Conservation (phyloP, 2,888 invertebrate species). For the Subacronicta megacephala region DNA sequence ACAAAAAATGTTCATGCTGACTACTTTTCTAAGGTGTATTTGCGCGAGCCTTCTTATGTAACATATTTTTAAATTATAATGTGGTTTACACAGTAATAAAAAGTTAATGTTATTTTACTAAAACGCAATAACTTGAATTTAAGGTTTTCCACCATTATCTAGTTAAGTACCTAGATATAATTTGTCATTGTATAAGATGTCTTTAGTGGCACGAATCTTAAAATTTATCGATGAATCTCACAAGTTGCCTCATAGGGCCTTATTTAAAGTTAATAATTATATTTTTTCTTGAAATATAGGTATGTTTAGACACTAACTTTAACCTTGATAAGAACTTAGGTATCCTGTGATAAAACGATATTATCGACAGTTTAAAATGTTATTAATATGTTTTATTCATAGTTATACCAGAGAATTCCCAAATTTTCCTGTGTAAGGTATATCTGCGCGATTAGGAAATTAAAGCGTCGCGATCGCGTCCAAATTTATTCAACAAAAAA, state of each 20-base stretch:
- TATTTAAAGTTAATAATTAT: constrained; percentile 20
- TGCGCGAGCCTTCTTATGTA: constrained; percentile 16
- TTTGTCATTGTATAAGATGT: background rate
- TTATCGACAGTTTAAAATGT: constrained; percentile 29
- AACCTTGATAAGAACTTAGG: constrained; percentile 28
- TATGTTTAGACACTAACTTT: constrained; percentile 23
- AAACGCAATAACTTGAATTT: constrained; percentile 23
- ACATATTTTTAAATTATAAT: constrained; percentile 4
- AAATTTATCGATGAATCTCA: constrained; percentile 20
- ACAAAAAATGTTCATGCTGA: background rate
- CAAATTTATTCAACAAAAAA: constrained; percentile 59
- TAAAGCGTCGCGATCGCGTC: constrained; percentile 52
- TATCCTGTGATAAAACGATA: constrained; percentile 41
- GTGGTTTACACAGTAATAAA: too few relatives aligned
- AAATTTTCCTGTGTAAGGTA: constrained; percentile 7
- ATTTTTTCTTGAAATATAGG: constrained; percentile 20
- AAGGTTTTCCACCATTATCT: constrained; percentile 16
- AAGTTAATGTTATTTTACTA: constrained; percentile 13
- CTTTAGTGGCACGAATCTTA: constrained; percentile 14
- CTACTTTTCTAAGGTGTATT: constrained; percentile 2
- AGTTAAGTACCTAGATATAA: constrained; percentile 6
- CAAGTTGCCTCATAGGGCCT: constrained; percentile 18
- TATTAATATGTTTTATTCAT: constrained; percentile 15
- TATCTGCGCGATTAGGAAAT: constrained; percentile 21
- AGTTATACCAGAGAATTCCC: constrained; percentile 14